Base-by-base conservation (phyloP, 2,888 invertebrate species). In the Macrophya annulata region DNA sequence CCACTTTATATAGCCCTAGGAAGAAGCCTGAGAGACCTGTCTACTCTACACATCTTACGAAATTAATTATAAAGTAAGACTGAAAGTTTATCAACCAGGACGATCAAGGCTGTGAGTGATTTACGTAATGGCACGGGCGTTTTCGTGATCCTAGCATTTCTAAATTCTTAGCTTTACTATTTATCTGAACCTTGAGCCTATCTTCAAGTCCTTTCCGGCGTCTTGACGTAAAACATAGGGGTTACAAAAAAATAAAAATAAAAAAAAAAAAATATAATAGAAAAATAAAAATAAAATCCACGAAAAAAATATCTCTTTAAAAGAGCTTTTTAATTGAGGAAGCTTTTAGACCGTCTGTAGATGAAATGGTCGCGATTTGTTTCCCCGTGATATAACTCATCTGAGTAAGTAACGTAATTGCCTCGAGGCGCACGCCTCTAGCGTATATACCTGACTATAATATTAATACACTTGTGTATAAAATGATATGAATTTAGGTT, bases 71-170 rank as follows among this genome's bases (percentile, higher is more conserved):
- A 40, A 40, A 81, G 81, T 43, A 62, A 21, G 21, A 21, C 43
- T 43, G 81, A 81, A 81, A 62, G 81, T 81, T 81, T 81, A 81
- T 81, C 81, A 62, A 59, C 81, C 59, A 31, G 31, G 37, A 77
- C 31, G 77, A 77, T 51, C 77, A 51, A 55, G 55, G 9, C 77
- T 77, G 77, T 31, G 31, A 51, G 51, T 55, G 51, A 77, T 77
- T 55, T 31, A 51, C 48, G 37, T 10, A 55, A 21, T 77, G 72
- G 31, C 45, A 55, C 43, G 55, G 72, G 31, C 45, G 31, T 45
- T 25, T n/a, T 9, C 72, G 21, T 74, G 72, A 74, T 12, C 72
- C 72, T 74, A 25, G 9, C 31, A n/a, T n/a, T 77, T 51, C 37
- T 37, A 68, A 68, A 37, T 68, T 37, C 37, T 68, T 17, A 68